Evolutionary conservation across 2,888 invertebrate species (phyloP).

Genomic region (Embidobia sp.): DNA sequence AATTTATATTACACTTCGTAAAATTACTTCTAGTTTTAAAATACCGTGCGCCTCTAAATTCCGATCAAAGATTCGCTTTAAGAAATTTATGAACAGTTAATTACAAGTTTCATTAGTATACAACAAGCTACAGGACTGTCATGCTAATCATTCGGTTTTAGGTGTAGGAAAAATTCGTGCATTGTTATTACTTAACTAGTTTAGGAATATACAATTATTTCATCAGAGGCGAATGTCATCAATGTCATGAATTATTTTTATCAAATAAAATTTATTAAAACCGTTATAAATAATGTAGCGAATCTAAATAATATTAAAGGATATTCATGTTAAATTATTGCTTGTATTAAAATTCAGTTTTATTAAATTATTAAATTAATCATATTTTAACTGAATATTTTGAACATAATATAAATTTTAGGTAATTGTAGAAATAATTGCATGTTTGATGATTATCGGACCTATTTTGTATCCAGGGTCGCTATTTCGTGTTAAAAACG

Average conservation of each 20-base stretch:
- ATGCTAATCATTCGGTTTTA: constrained; percentile 65
- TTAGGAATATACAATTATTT: constrained; percentile 63
- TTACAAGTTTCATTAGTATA: constrained; percentile 68
- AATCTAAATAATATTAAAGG: no score
- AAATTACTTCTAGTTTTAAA: constrained; percentile 56
- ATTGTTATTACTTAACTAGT: constrained; percentile 62
- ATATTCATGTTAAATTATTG: background rate
- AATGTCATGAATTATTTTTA: constrained; percentile 5
- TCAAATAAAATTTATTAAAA: background rate
- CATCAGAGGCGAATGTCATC: constrained; percentile 9
- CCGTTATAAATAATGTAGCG: no score
- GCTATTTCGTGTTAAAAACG: constrained; percentile 61
- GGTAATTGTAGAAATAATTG: no score
- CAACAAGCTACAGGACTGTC: constrained; percentile 71
- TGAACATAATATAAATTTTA: no score
- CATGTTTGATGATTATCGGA: background rate
- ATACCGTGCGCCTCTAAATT: constrained; percentile 56
- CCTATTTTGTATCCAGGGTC: constrained; percentile 3
- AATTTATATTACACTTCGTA: constrained; percentile 47
- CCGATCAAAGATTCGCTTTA: constrained; percentile 36
- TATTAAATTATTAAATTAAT: no score
- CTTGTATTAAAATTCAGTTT: no score
- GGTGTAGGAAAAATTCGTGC: constrained; percentile 71
- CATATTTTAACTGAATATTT: no score
- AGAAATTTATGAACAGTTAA: constrained; percentile 58